A percentile compares a stretch with the other conserved stretches of the same genome.
Evolutionary conservation across 2,113 vertebrate genomes (phyloP).

Genomic region (Pteropus alecto): DNA sequence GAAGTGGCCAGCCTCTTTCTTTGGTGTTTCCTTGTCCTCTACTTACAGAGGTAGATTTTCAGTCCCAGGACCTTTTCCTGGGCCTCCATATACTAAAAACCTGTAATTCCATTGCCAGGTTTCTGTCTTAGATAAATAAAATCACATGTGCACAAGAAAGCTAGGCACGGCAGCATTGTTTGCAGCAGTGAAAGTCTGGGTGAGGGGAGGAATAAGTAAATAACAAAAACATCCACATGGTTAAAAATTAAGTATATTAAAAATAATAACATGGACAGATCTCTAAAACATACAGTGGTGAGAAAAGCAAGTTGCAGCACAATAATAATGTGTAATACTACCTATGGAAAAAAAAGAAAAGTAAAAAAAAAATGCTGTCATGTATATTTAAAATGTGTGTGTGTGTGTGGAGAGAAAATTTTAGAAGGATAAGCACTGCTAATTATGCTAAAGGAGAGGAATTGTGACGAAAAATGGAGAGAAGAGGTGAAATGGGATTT

Average conservation of each 20-base stretch:
- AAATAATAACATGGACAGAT: background rate
- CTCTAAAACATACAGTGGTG: background rate
- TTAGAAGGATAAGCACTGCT: background rate
- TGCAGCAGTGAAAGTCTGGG: background rate
- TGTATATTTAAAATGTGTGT: background rate
- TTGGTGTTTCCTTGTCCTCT: background rate
- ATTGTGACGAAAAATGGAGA: background rate
- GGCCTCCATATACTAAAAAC: background rate
- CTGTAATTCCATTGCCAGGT: background rate
- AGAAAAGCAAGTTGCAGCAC: background rate
- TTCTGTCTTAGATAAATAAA: background rate
- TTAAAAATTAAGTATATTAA: background rate
- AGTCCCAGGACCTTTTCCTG: background rate
- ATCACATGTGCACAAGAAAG: accelerated
- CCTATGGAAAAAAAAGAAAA: background rate
- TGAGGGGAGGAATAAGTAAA: background rate
- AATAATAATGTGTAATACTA: background rate
- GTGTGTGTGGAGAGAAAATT: background rate
- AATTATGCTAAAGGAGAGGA: background rate
- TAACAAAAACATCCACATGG: background rate
- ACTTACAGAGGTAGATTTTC: background rate
- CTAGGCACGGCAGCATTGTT: background rate
- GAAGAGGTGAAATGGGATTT: background rate
- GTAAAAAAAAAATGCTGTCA: background rate
- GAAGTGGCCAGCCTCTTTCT: background rate